Base-by-base conservation (phyloP, 2,888 invertebrate species). In the Epinotia bilunana region DNA sequence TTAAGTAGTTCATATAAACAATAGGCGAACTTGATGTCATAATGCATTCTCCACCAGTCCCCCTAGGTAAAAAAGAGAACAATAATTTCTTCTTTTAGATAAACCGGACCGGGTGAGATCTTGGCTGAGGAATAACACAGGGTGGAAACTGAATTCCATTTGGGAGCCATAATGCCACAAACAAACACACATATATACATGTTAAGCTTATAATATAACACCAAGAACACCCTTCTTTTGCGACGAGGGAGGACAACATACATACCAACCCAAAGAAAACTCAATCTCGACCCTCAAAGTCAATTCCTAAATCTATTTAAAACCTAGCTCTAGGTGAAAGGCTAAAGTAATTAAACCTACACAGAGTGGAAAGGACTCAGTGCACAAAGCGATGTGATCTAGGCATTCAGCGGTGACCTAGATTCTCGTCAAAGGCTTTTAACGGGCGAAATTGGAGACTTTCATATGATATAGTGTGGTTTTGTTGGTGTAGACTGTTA, bases 341-440 rank as follows among this genome's bases (percentile, higher is more conserved):
- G 12, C 11, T 65, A 65, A 53, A 65, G 65, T 65, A 65, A 65
- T 65, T 55, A 65, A 65, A 65, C 33, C 53, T 62, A 62, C 62
- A 65, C 53, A 28, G 33, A 39, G 39, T 39, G 39, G 39, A 61
- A 23, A 49, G 65, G 33, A 55, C 65, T 65, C 18, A 65, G 65
- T 65, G 53, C 33, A 65, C 55, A 55, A 65, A 65, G 53, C 65
- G 65, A 65, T 65, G 53, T 28, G 53, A 33, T 55, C 65, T 49
- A 65, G 53, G 65, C 18, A 65, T 65, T 65, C 65, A 65, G 33
- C 53, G 65, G 6, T 33, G 65, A 53, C 70, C 60, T 70, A 61
- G 60, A 61, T 61, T 70, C n/a, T 23, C n/a, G 61, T 61, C 70
- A 61, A 60, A 70, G 70, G 61, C 60, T 55, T 61, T 70, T 60